Conservation (phyloP, 1,140 invertebrate genomes). For the Homalodisca vitripennis region DNA sequence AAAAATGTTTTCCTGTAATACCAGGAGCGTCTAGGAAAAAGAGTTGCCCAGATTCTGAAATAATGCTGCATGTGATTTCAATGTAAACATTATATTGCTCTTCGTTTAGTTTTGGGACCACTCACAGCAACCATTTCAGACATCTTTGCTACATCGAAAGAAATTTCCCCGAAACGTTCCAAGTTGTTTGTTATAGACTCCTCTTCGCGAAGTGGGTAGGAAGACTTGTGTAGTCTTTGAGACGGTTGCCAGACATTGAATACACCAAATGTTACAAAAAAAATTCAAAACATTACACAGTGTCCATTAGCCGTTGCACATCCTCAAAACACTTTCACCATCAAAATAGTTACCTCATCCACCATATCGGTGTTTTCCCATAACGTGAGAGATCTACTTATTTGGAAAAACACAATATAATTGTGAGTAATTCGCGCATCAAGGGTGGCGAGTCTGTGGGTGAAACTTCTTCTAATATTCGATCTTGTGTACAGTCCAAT, state of each 20-base stretch:
- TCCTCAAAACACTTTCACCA: not conserved
- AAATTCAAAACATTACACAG: not conserved
- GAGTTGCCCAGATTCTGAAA: conserved; percentile 26
- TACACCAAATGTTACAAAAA: conserved; percentile 2
- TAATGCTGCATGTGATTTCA: conserved; percentile 7
- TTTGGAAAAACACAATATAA: conserved; percentile 28
- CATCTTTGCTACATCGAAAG: not conserved
- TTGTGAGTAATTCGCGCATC: not conserved
- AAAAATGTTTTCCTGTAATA: conserved; percentile 41
- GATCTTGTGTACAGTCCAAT: no score
- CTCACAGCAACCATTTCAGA: not conserved
- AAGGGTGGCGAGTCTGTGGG: not conserved
- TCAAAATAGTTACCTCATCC: not conserved
- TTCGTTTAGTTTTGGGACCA: not conserved
- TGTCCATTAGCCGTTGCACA: not conserved
- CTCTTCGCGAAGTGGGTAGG: not conserved
- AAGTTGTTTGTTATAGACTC: not conserved
- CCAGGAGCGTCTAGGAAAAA: conserved; percentile 46
- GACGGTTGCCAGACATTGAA: not conserved
- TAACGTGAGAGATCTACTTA: conserved; percentile 1
- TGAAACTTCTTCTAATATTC: no score
- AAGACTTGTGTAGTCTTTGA: conserved; percentile 3
- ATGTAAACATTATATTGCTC: conserved; percentile 23
- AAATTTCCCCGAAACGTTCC: not conserved
- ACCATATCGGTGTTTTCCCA: conserved; percentile 18